phyloP scores from a whole-genome alignment of 2,113 vertebrate species.

The Calyptomena viridis region DNA sequence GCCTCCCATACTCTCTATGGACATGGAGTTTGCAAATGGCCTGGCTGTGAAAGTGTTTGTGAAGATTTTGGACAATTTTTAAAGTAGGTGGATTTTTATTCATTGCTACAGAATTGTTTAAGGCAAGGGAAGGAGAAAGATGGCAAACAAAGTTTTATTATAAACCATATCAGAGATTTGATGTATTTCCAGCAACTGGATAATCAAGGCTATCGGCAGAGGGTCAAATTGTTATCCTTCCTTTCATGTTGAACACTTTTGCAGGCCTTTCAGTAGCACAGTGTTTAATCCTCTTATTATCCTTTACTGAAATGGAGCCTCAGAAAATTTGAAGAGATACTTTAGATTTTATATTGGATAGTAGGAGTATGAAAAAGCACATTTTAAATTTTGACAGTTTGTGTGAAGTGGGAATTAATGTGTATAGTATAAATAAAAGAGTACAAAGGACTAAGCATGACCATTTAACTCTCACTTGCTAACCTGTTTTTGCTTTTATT shows the following conservation, averaged over 20 bases:
- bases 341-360: constrained; percentile 41
- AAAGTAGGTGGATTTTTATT: constrained; percentile 86
- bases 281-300: constrained; percentile 38
- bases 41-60: constrained; percentile 97
- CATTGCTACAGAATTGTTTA: background rate
- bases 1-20: constrained; percentile 96
- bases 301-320: constrained; percentile 11
- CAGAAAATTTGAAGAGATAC: constrained; percentile 46
- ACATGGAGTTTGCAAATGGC: constrained; percentile 99
- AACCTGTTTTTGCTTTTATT: constrained; percentile 8
- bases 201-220: constrained; percentile 11
- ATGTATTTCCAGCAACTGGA: constrained; percentile 36
- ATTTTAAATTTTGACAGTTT: constrained; percentile 12
- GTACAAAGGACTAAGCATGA: background rate
- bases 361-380: background rate
- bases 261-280: constrained; percentile 24
- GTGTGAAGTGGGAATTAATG: background rate
- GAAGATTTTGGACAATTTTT: constrained; percentile 99
- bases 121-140: background rate
- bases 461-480: background rate
- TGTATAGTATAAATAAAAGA: constrained; percentile 2
- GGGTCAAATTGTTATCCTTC: constrained; percentile 17
- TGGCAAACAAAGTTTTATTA: background rate
- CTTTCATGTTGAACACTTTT: constrained; percentile 43
- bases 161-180: background rate